Evolutionary conservation across 2,113 vertebrate species (phyloP).

Genomic region (Callospermophilus lateralis): DNA sequence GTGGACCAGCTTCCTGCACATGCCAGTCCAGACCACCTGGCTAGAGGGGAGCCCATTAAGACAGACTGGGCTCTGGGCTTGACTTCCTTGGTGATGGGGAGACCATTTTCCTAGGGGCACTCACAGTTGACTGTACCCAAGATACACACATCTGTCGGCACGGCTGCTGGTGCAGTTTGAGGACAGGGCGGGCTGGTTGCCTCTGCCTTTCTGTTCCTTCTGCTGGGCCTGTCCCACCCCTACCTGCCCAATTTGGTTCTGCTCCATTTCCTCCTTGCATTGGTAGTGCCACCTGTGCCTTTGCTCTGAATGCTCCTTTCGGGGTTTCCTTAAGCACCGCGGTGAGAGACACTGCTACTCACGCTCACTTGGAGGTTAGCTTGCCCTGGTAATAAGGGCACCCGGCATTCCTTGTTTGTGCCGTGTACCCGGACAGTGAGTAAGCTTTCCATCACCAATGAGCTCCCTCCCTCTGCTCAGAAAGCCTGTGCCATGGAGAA

Average conservation of each 20-base stretch:
- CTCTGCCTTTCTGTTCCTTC: not conserved
- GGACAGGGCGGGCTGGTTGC: not conserved
- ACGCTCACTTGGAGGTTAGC: not conserved
- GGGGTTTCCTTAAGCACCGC: not conserved
- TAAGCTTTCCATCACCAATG: not conserved
- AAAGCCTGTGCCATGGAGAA: not conserved
- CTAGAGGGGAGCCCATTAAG: not conserved
- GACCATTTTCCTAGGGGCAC: not conserved
- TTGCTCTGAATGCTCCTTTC: too few species aligned
- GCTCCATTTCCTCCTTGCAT: not conserved
- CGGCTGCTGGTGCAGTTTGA: not conserved
- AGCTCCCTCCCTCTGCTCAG: not conserved
- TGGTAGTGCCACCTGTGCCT: not conserved
- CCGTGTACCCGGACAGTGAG: too few species aligned
- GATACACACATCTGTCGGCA: not conserved
- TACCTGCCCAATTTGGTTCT: too few species aligned
- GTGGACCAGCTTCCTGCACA: not conserved
- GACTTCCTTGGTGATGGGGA: not conserved
- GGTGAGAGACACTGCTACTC: not conserved
- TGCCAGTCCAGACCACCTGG: not conserved
- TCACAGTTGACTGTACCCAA: not conserved
- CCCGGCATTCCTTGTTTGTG: not conserved
- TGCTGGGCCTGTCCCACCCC: not conserved
- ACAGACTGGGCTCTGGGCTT: not conserved
- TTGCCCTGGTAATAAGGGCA: not conserved